Percentiles rank a stretch among this genome's conserved stretches.
phyloP scores from a whole-genome alignment of 92 coral and sea anemone genomes.

The Siderastrea radians region DNA sequence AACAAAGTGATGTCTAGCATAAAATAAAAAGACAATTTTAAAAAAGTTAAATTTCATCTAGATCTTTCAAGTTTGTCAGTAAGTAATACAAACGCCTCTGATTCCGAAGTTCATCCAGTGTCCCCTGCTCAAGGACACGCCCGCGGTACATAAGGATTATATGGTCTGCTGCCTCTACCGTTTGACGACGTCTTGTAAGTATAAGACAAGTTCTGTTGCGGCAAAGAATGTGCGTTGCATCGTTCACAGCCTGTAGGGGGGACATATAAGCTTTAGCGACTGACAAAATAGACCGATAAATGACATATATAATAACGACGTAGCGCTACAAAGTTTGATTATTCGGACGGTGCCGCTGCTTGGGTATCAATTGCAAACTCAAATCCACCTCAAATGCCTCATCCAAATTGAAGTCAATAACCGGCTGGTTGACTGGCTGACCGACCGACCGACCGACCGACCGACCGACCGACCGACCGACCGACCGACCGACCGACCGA shows the following conservation, averaged over 20 bases:
- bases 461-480: too few relatives aligned
- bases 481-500: too few relatives aligned
- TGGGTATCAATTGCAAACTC: too few relatives aligned
- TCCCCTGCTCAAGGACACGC: conserved; percentile 89
- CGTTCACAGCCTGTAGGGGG: conserved; percentile 74
- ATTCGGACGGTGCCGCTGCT: too few relatives aligned
- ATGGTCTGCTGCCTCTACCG: conserved; percentile 85
- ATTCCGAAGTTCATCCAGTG: conserved; percentile 70
- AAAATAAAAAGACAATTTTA: not conserved
- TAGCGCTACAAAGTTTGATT: too few relatives aligned
- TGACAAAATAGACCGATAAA: not conserved
- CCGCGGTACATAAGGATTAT: conserved; percentile 87
- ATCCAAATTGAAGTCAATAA: too few relatives aligned
- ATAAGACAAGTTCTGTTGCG: conserved; percentile 81
- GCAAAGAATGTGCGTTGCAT: conserved; percentile 62
- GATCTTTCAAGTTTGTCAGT: conserved; percentile 54
- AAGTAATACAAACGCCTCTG: conserved; percentile 62
- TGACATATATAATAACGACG: not conserved
- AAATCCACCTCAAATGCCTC: too few relatives aligned
- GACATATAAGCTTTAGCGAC: not conserved
- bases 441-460: too few relatives aligned
- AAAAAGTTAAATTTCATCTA: conserved; percentile 29
- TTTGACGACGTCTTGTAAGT: conserved; percentile 81
- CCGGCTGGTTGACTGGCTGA: too few relatives aligned
- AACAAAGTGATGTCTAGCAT: not conserved